Base-by-base conservation (phyloP, 2,797 vertebrate genomes). In the Coregonus ussuriensis region DNA sequence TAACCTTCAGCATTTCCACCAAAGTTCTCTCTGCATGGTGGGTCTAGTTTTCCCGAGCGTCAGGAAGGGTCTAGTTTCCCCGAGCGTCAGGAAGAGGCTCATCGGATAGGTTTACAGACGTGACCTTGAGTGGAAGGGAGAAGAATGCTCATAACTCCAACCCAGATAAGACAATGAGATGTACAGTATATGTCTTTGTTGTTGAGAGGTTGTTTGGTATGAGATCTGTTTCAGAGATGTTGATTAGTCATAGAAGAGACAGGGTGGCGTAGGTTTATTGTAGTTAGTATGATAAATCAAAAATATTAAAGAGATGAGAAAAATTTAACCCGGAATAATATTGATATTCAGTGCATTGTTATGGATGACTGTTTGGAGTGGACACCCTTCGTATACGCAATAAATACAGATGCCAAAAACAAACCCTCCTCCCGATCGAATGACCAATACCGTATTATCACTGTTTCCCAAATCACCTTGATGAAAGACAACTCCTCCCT, bases 401-500 rank as follows among this genome's bases (percentile, higher is more conserved):
- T 65, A 76, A 65, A 35, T 16, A 69, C 63, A 18, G 14, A 47
- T 15, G 2, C 75, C 53, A 31, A 47, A 52, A 16, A 16, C 35
- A n/a, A 69, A 31, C 47, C 33, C 47, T 4, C 47, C 70, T 25
- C 47, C 6, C 47, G 29, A 31, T 72, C 47, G 6, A 7, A 29
- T 21, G 51, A 33, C 13, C 53, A 7, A 41, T 56, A 18, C 21
- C 13, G 21, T 47, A 52, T 68, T n/a, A 59, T 65, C 14, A 16
- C 72, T 33, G 18, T 0, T 67, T 29, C 47, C 47, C 35, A 53
- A 13, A 18, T 51, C 29, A 51, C 35, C 65, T 41, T 54, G 5
- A 63, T 25, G 11, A 84, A 75, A 47, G 77, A 75, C 65, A 53
- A 11, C 31, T 13, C 13, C 73, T 79, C 35, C 21, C 71, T 77